Evolutionary conservation across 64 coral and sea anemone species (phyloP), one percentile per base, ranked within the genome.

Genomic region (Cladopsammia gracilis): DNA sequence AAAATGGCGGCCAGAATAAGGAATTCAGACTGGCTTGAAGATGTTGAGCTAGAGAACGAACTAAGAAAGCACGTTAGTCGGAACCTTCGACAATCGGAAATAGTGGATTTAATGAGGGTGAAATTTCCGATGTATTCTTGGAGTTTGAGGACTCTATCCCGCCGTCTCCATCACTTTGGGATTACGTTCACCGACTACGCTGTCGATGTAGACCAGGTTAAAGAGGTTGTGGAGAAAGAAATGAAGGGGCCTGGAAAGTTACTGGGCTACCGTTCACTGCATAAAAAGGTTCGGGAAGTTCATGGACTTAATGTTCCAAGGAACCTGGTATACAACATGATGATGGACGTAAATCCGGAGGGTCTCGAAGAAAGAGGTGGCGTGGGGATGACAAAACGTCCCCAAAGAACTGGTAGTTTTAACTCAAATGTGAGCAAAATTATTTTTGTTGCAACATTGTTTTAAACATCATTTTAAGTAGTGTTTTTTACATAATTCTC

Each of bases 281-380:
- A 83, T 16, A 42, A 86, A 48, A 91, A 86, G 52, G 52, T 90
- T 25, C 71, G 89, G 14, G 76, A 91, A 82, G 65, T 91, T 15
- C 89, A 83, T 91, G 89, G 53, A 13, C 71, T 83, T 22, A 91
- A 73, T 53, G 76, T 90, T 15, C 89, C 89, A 15, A 52, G 76
- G 20, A 77, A 82, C 42, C 20, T 91, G 34, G 89, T 91, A 24
- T 83, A 91, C 34, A 65, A 25, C 2, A 52, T 82, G 44, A 90
- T 90, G 89, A 51, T 9, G 20, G 87, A 89, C 20, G 72, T 89
- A 75, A 42, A 89, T 25, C 87, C 87, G 19, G 8, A 62, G 22
- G 18, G 62, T 18, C 64, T 86, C 59, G 22, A 86, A 64, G 83
- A 86, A 76, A 89, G 87, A 77, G 72, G 88, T 64, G 74, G 59